These are phyloP conservation scores for Ladona fulva DNA, from an alignment of 1,140 invertebrate species.

Conservation along the genomic window DNA sequence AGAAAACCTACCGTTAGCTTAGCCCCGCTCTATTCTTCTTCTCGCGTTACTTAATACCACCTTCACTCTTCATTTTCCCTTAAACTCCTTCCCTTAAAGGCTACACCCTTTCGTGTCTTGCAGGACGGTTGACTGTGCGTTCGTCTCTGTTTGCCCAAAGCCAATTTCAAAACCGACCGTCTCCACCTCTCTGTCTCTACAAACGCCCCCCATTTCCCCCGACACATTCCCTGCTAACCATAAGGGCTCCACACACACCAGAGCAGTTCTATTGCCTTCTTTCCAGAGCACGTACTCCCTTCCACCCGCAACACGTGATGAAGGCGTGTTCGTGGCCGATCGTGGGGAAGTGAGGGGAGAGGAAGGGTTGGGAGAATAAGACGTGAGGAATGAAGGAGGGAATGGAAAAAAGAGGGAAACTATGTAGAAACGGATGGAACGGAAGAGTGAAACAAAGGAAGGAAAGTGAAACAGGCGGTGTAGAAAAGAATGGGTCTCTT, in stretches of 20 bases:
- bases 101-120: not conserved
- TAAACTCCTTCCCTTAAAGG: no score
- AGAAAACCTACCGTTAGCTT: no score
- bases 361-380: not conserved
- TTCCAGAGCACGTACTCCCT: not conserved
- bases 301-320: not conserved
- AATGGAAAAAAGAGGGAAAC: not conserved
- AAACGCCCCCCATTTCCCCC: not conserved
- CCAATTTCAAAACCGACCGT: not conserved
- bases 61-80: no score
- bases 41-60: no score
- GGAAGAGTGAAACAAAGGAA: not conserved
- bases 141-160: not conserved
- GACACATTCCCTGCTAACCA: not conserved
- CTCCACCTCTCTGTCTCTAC: not conserved
- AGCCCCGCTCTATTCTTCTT: no score
- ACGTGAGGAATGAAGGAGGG: not conserved
- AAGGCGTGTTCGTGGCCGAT: not conserved
- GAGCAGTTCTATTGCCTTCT: not conserved
- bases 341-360: not conserved
- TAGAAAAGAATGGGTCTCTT: not conserved
- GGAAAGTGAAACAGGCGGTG: not conserved
- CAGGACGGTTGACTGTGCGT: not conserved
- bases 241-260: not conserved
- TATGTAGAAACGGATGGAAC: not conserved